A percentile compares a stretch with the other conserved stretches of the same genome.
These are phyloP conservation scores for Tortricodes alternella DNA, from an alignment of 2,888 invertebrate species.

Conservation along the genomic window DNA sequence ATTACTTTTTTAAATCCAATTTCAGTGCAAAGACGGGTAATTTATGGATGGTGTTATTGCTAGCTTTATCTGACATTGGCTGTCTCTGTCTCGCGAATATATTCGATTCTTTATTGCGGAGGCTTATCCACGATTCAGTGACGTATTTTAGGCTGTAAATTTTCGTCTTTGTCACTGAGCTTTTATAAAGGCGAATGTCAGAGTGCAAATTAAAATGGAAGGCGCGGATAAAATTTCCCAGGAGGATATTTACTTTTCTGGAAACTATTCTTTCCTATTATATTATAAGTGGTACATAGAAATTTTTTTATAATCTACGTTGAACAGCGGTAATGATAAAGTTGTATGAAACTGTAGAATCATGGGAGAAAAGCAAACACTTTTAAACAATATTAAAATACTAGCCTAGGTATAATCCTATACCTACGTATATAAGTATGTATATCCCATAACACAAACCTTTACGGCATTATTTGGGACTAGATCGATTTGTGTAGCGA, in stretches of 20 bases:
- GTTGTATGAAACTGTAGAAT: too few species aligned
- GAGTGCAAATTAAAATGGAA: constrained; percentile 23
- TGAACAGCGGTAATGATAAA: too few species aligned
- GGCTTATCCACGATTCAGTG: constrained; percentile 22
- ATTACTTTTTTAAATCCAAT: constrained; percentile 28
- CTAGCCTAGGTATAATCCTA: too few species aligned
- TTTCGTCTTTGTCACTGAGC: constrained; percentile 12
- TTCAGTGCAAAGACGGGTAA: constrained; percentile 20
- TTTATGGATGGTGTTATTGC: constrained; percentile 19
- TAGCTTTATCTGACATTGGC: constrained; percentile 6
- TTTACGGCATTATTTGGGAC: too few species aligned
- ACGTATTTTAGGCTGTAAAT: constrained; percentile 30
- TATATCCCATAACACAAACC: too few species aligned
- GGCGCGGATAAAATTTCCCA: constrained; percentile 20
- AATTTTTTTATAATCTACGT: too few species aligned
- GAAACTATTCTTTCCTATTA: background rate
- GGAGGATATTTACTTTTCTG: background rate
- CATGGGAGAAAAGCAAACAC: too few species aligned
- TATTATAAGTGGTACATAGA: background rate
- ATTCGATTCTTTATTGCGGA: constrained; percentile 29
- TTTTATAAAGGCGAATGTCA: constrained; percentile 15
- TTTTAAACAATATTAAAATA: too few species aligned
- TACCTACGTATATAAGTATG: too few species aligned
- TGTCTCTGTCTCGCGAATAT: constrained; percentile 19
- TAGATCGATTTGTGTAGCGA: too few species aligned